Conservation (phyloP, 1,140 invertebrate species). For the Rhagoletis pomonella region DNA sequence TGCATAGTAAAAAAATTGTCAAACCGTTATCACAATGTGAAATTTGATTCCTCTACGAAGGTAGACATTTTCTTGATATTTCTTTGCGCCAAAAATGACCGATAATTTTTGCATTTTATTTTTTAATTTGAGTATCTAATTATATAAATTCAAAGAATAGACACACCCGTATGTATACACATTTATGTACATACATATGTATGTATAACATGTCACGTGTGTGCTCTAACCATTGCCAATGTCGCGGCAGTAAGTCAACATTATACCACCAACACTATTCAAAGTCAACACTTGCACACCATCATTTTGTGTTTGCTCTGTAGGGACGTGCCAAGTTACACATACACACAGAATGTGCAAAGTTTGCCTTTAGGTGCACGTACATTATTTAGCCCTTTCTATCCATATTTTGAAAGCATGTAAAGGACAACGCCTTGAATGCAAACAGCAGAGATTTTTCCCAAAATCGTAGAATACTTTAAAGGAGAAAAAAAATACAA, state of each 20-base stretch:
- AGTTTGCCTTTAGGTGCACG: not conserved
- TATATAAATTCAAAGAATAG: too few species aligned
- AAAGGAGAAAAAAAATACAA: not conserved
- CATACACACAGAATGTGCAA: not conserved
- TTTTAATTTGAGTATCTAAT: too few species aligned
- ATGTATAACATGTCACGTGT: not conserved
- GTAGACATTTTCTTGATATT: too few species aligned
- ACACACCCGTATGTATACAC: not conserved
- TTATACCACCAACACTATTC: not conserved
- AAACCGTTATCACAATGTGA: too few species aligned
- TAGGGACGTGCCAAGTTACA: not conserved
- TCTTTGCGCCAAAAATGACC: too few species aligned
- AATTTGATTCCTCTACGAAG: too few species aligned
- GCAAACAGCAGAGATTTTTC: not conserved
- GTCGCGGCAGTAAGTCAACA: not conserved
- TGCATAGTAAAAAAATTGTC: too few species aligned
- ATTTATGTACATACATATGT: not conserved
- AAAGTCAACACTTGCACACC: not conserved
- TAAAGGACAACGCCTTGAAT: constrained; percentile 25
- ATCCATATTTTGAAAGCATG: not conserved
- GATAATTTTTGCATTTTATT: too few species aligned
- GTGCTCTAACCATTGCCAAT: not conserved
- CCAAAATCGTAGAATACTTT: not conserved
- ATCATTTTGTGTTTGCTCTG: not conserved
- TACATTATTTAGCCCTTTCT: too few species aligned